Percentiles rank a stretch among this genome's conserved stretches.
phyloP scores from a whole-genome alignment of 2,888 invertebrate genomes.

The Ormyrus thymus region DNA sequence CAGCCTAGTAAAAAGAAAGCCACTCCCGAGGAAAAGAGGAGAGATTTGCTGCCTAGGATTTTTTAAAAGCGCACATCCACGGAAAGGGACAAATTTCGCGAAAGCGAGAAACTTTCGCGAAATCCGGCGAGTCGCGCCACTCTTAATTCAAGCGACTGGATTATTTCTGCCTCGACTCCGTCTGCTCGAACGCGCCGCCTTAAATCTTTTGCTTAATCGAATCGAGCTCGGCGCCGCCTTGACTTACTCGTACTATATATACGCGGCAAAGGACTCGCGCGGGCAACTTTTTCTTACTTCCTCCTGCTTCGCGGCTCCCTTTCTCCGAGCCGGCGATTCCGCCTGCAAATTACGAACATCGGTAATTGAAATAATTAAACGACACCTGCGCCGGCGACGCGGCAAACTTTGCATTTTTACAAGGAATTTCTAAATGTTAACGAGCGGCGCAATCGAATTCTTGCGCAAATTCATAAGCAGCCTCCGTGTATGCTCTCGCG shows the following conservation, averaged over 20 bases:
- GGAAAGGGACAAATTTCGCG: slow-evolving; percentile 10
- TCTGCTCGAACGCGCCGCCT: background rate
- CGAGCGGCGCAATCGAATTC: too few relatives aligned
- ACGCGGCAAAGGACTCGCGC: background rate
- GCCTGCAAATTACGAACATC: slow-evolving; percentile 19
- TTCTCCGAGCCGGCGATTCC: slow-evolving; percentile 25
- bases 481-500: slow-evolving; percentile 1
- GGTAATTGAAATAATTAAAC: slow-evolving; percentile 50
- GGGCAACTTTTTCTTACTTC: slow-evolving; percentile 14
- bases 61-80: slow-evolving; percentile 13
- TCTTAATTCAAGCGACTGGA: slow-evolving; percentile 27
- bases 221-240: background rate
- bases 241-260: background rate
- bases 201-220: slow-evolving; percentile 40
- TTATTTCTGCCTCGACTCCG: slow-evolving; percentile 24
- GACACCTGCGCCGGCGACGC: slow-evolving; percentile 29
- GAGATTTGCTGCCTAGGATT: slow-evolving; percentile 36
- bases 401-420: slow-evolving; percentile 2
- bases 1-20: slow-evolving; percentile 8
- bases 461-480: background rate
- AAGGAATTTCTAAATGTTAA: too few relatives aligned
- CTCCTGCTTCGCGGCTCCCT: background rate
- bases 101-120: slow-evolving; percentile 10
- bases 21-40: background rate
- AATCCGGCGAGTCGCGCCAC: slow-evolving; percentile 1